Base-by-base conservation (phyloP, 1,140 invertebrate species). In the Dreissena polymorpha region DNA sequence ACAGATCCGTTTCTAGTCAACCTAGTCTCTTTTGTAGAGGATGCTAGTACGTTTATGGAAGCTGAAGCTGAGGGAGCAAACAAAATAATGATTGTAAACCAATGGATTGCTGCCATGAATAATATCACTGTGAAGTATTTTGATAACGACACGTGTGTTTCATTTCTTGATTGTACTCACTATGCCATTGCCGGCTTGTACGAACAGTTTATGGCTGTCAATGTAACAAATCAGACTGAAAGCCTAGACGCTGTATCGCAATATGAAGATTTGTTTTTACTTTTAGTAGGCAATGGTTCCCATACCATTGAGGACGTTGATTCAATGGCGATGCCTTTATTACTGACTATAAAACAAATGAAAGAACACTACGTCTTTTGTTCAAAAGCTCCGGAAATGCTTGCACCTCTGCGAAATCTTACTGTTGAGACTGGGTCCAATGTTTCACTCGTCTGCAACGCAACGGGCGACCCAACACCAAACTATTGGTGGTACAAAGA, bases 51-150 rank as follows among this genome's bases (percentile, higher is more conserved):
- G 2, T 10, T 27, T 51, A 18, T 80, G 50, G 16, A 72, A 51
- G 50, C 25, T 27, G 51, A 80, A 53, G 27, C 39, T 25, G 49
- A 60, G 16, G n/a, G 39, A 23, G 55, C 50, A n/a, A 64, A 80
- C n/a, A 72, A 64, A 21, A 51, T 80, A n/a, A 25, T 64, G 23
- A n/a, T 72, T 12, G 14, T 80, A 12, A 72, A 53, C 57, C 69
- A 72, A 14, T 80, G 78, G 78, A 18, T 80, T 27, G 5, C 25
- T 14, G 68, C 18, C 10, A 80, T 80, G 78, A 49, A 80, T 39
- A 65, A 80, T 25, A 16, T 70, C 10, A 27, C 78, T 12, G 3
- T 12, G 13, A 39, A 80, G 49, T 80, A 64, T 65, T 72, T 72
- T 65, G 53, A 21, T 12, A 21, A 71, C 10, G 60, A 71, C 7